Conservation (phyloP, 2,113 vertebrate species). For the Scytalopus superciliaris region DNA sequence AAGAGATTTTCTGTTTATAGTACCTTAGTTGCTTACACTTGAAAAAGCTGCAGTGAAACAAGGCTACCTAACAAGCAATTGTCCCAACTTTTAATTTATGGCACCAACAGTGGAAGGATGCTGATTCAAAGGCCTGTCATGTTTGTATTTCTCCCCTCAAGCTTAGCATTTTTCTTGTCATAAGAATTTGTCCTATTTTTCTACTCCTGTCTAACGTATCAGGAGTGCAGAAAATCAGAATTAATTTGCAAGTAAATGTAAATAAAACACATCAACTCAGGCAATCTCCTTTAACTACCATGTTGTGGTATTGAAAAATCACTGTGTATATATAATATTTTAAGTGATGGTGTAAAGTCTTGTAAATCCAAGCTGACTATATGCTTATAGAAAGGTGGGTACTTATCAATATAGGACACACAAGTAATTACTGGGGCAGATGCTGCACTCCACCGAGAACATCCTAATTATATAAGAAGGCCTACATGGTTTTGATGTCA, state of each 20-base stretch:
- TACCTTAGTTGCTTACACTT: neutral
- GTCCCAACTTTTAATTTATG: neutral
- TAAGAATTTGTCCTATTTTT: neutral
- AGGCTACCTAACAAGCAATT: neutral
- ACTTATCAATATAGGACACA: neutral
- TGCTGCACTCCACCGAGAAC: neutral
- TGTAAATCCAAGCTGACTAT: neutral
- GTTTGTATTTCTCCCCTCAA: neutral
- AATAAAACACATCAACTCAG: neutral
- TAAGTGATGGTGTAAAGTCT: neutral
- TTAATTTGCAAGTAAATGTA: constrained; percentile 24
- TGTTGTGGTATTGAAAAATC: neutral
- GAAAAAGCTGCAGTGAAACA: neutral
- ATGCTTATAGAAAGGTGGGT: neutral
- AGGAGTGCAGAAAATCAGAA: neutral
- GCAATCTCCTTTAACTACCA: neutral
- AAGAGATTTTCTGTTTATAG: neutral
- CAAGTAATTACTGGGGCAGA: neutral
- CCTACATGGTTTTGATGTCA: neutral
- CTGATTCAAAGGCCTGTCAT: neutral
- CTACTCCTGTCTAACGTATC: neutral
- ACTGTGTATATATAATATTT: neutral
- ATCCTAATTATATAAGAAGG: constrained; percentile 7
- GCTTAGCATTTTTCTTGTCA: neutral
- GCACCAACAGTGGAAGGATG: neutral